Conservation (phyloP, 2,888 invertebrate species). For the Sylvicola cinctus region DNA sequence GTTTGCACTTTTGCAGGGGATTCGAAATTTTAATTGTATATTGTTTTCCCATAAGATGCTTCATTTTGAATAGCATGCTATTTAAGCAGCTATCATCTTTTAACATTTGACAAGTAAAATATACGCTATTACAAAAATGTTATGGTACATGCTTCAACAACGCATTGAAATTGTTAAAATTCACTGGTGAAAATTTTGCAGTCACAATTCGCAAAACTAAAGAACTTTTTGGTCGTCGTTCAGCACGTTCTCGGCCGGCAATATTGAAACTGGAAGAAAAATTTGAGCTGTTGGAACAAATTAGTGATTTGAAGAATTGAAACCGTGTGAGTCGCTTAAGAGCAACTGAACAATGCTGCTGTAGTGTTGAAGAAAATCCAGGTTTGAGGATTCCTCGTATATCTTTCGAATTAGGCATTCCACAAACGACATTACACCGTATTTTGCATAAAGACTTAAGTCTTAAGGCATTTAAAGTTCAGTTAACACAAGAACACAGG, state of each 20-base stretch:
- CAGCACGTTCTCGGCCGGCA: slow-evolving; percentile 7
- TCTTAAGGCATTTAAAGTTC: slow-evolving; percentile 9
- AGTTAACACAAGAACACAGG: slow-evolving; percentile 9
- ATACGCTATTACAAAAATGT: slow-evolving; percentile 2
- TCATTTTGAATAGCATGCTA: too few species aligned
- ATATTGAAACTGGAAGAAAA: slow-evolving; percentile 7
- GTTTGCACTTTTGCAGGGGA: too few species aligned
- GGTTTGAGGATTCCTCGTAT: slow-evolving; percentile 8
- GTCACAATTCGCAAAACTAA: too few species aligned
- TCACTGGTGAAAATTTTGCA: too few species aligned
- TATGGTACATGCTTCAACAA: slow-evolving; percentile 4
- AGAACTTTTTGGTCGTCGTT: slow-evolving; percentile 6
- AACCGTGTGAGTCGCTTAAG: slow-evolving; percentile 4
- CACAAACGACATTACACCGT: slow-evolving; percentile 9
- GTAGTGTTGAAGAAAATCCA: slow-evolving; percentile 8
- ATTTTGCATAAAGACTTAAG: too few species aligned
- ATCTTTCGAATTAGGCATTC: slow-evolving; percentile 9
- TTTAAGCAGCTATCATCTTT: too few species aligned
- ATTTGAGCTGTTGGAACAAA: slow-evolving; percentile 4
- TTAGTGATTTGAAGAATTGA: too few species aligned
- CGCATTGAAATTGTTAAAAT: slow-evolving; percentile 5
- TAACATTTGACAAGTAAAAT: too few species aligned
- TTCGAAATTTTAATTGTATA: too few species aligned
- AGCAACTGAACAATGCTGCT: slow-evolving; percentile 6
- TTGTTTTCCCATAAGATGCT: too few species aligned